Conservation (phyloP, 2,888 invertebrate species). For the Melipona beecheii region DNA sequence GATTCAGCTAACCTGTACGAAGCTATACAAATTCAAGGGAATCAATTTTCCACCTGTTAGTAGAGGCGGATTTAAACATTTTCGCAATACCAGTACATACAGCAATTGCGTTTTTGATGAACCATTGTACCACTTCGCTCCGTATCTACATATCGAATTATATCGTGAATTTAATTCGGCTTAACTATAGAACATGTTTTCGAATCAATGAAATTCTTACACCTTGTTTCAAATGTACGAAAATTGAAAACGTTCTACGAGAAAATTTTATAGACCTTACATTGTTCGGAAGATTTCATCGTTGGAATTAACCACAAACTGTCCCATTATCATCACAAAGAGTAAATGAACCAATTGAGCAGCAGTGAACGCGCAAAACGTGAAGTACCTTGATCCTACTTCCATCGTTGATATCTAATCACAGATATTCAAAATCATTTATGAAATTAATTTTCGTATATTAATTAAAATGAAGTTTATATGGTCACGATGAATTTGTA, state of each 20-base stretch:
- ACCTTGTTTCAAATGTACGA: no score
- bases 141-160: not conserved
- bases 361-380: not conserved
- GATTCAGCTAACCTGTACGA: conserved; percentile 6
- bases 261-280: not conserved
- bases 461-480: no score
- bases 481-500: no score
- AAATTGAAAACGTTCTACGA: no score
- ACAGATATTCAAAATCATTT: not conserved
- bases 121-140: not conserved
- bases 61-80: not conserved
- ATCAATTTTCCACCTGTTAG: conserved; percentile 9
- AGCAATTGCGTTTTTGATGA: not conserved
- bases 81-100: not conserved
- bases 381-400: not conserved
- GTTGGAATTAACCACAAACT: conserved; percentile 10
- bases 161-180: not conserved
- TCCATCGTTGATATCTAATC: conserved; percentile 5
- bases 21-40: conserved; percentile 5
- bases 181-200: no score
- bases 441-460: no score
- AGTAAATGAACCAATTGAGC: conserved; percentile 11
- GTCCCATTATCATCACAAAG: conserved; percentile 20
- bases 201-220: no score
- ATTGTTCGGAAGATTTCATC: not conserved